Evolutionary conservation across 1,140 invertebrate species (phyloP).

Genomic region (Ips typographus): DNA sequence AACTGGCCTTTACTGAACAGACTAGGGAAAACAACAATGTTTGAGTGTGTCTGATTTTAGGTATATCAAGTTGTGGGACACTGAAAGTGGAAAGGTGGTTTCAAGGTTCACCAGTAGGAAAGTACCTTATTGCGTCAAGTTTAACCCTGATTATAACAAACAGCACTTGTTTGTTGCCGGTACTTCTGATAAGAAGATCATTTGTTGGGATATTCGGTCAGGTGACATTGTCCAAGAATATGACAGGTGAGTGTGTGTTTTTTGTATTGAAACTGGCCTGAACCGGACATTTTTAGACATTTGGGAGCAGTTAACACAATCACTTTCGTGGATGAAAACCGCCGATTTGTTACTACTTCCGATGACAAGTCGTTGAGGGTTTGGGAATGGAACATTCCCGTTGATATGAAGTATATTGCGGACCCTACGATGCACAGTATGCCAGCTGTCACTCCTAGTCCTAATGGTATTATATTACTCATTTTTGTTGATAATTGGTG

Average conservation of each 20-base stretch:
- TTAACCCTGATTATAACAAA: slow-evolving; percentile 96
- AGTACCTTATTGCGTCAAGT: slow-evolving; percentile 97
- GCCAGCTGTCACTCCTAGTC: slow-evolving; percentile 91
- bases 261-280: neutral
- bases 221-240: slow-evolving; percentile 98
- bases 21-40: slow-evolving; percentile 10
- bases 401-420: slow-evolving; percentile 99
- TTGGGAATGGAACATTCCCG: slow-evolving; percentile 99
- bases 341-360: slow-evolving; percentile 96
- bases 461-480: slow-evolving; percentile 67
- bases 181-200: slow-evolving; percentile 98
- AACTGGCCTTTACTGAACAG: neutral
- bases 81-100: slow-evolving; percentile 92
- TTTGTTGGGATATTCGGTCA: slow-evolving; percentile 95
- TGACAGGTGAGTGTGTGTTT: slow-evolving; percentile 59
- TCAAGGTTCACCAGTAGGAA: slow-evolving; percentile 92
- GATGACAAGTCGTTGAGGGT: slow-evolving; percentile 98
- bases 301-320: slow-evolving; percentile 98
- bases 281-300: slow-evolving; percentile 62
- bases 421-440: slow-evolving; percentile 99
- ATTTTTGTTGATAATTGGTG: neutral
- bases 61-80: slow-evolving; percentile 98
- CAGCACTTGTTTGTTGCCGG: slow-evolving; percentile 98
- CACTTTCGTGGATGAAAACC: slow-evolving; percentile 98
- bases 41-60: slow-evolving; percentile 56